A percentile compares a stretch with the other conserved stretches of the same genome.
Evolutionary conservation across 2,888 invertebrate genomes (phyloP).

Genomic region (Minunthozetes semirufus): DNA sequence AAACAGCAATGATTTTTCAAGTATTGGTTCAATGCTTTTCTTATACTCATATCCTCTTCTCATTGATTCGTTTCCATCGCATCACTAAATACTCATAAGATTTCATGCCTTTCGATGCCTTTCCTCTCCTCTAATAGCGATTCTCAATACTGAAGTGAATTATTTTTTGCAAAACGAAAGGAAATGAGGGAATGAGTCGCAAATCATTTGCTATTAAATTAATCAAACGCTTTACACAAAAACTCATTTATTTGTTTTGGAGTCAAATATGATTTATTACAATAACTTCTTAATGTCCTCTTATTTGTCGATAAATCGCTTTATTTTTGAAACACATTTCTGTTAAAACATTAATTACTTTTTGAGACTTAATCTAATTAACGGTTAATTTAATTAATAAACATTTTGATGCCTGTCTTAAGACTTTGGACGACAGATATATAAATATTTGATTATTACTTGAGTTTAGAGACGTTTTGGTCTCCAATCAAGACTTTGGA

Average conservation of each 20-base stretch:
- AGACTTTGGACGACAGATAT: background rate
- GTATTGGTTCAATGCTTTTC: constrained; percentile 24
- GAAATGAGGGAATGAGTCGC: background rate
- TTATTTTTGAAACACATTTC: background rate
- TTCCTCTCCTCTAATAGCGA: background rate
- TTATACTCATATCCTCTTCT: background rate
- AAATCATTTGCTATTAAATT: background rate
- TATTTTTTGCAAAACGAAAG: background rate
- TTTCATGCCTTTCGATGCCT: background rate
- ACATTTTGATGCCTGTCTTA: background rate
- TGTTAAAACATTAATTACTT: background rate
- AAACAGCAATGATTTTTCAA: constrained; percentile 27
- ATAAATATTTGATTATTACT: background rate
- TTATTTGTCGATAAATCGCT: background rate
- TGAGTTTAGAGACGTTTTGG: background rate
- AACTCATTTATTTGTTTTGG: constrained; percentile 8
- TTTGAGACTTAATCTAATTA: background rate
- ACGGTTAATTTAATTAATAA: background rate
- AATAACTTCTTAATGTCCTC: background rate
- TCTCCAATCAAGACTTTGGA: too few relatives aligned
- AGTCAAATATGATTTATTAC: background rate
- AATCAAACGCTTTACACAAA: background rate
- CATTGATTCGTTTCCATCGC: background rate
- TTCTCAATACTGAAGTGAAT: background rate
- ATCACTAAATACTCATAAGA: constrained; percentile 13